Percentiles rank a stretch among this genome's conserved stretches.
Conservation (phyloP, 2,888 invertebrate species). For the Tanytarsus gracilentus region DNA sequence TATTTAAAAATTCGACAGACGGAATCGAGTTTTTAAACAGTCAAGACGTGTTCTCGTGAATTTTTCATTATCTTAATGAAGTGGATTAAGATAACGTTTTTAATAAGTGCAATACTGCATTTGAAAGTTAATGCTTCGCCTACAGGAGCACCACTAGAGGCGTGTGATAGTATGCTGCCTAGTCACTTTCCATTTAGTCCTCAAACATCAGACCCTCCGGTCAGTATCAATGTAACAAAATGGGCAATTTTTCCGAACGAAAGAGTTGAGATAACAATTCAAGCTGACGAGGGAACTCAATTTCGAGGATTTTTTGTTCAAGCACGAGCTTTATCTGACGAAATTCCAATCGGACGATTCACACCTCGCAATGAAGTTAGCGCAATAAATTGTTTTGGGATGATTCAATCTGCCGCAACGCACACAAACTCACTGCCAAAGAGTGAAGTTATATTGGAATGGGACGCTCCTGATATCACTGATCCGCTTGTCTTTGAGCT, state of each 20-base stretch:
- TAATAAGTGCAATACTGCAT: too few relatives aligned
- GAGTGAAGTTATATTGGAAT: not conserved
- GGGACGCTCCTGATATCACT: not conserved
- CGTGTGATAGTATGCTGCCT: slow-evolving; percentile 29
- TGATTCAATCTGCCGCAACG: not conserved
- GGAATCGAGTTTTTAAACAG: too few relatives aligned
- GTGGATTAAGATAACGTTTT: too few relatives aligned
- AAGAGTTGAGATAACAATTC: not conserved
- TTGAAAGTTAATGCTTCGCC: not conserved
- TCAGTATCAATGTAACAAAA: not conserved
- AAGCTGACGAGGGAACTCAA: not conserved
- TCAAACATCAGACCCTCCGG: not conserved
- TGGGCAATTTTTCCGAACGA: too few relatives aligned
- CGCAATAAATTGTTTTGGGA: not conserved
- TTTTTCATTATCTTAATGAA: too few relatives aligned
- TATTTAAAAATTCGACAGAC: too few relatives aligned
- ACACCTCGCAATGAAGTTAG: not conserved
- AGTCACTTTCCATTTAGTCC: slow-evolving; percentile 32
- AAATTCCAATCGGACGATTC: not conserved
- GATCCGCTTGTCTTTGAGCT: not conserved
- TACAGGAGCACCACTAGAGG: not conserved
- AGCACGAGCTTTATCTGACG: not conserved
- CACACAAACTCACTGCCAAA: not conserved
- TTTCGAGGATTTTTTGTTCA: slow-evolving; percentile 8
- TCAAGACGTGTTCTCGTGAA: too few relatives aligned